Evolutionary conservation across 1,140 invertebrate species (phyloP), one percentile per base, ranked within the genome.

Genomic region (Lepidostoma basale): DNA sequence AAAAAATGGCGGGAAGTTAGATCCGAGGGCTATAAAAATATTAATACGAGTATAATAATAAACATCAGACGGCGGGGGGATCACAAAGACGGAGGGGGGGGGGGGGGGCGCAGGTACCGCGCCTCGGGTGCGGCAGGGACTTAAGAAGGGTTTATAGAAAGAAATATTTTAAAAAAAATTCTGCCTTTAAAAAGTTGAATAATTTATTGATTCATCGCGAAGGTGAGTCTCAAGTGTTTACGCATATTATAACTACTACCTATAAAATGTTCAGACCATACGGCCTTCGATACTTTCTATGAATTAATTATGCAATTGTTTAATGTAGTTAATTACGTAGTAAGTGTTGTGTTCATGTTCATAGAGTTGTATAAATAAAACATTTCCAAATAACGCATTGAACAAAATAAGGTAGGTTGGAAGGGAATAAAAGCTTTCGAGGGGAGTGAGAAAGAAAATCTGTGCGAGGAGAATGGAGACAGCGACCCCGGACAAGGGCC

Each of bases 401-500:
- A 33, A 12, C 30, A 33, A 33, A 33, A 33, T 33, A 33, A 33
- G 12, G 12, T 6, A 33, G 5, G 30, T 33, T 33, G 12, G 12
- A 33, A 6, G 12, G 5, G 6, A 33, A 5, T 33, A 12, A 6
- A 33, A 33, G 6, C 30, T 5, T 12, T 33, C n/a, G 54, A 59
- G 42, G 2, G 59, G 8, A 28, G 59, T 28, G 59, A 44, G 40
- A 45, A 42, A 62, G 59, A 40, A 45, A 42, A 45, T 28, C 39
- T 36, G 59, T 42, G 39, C 12, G 59, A 62, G 40, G 12, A 45
- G 59, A 45, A 45, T 44, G 22, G 59, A 45, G 23, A 28, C 28
- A 45, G 39, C 36, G 56, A 45, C 39, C 20, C 59, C 59, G 59
- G 40, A 62, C 59, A 62, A 62, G 45, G 45, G 39, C 39, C 54